A percentile compares a stretch with the other conserved stretches of the same genome.
Conservation (phyloP, 2,113 vertebrate genomes). For the Urocitellus parryii region DNA sequence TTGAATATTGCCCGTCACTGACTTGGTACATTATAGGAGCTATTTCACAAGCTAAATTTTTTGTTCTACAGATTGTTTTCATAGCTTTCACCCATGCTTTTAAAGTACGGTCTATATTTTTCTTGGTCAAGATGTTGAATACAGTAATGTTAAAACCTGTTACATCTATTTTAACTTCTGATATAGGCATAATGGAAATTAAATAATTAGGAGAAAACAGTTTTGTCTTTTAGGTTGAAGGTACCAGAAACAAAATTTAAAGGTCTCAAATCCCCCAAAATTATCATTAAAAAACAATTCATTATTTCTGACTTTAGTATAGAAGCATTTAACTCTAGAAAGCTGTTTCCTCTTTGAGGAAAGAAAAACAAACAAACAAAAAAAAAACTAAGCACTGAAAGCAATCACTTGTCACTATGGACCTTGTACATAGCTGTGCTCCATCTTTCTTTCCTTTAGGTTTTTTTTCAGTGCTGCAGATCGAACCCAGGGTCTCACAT, state of each 20-base stretch:
- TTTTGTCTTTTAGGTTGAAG: slow-evolving; percentile 42
- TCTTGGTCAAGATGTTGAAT: slow-evolving; percentile 24
- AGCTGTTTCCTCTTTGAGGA: background rate
- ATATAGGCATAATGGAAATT: slow-evolving; percentile 49
- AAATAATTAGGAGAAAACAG: slow-evolving; percentile 15
- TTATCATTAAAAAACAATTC: background rate
- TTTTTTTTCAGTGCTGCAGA: background rate
- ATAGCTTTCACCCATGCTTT: background rate
- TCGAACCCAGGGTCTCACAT: background rate
- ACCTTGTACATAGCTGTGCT: background rate
- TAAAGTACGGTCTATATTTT: slow-evolving; percentile 31
- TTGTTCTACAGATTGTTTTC: background rate
- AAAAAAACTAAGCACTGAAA: background rate
- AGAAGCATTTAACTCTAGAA: slow-evolving; percentile 37
- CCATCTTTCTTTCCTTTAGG: slow-evolving; percentile 11
- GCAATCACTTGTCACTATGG: background rate
- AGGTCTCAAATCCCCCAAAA: slow-evolving; percentile 40
- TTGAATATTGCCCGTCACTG: slow-evolving; percentile 21
- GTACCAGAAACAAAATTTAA: slow-evolving; percentile 24
- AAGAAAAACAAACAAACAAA: too few relatives aligned
- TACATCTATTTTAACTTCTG: slow-evolving; percentile 41
- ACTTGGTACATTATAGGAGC: background rate
- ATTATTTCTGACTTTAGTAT: background rate
- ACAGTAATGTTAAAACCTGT: background rate
- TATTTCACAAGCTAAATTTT: slow-evolving; percentile 31